Evolutionary conservation across 1,140 invertebrate genomes (phyloP).

Genomic region (Antheraea pernyi): DNA sequence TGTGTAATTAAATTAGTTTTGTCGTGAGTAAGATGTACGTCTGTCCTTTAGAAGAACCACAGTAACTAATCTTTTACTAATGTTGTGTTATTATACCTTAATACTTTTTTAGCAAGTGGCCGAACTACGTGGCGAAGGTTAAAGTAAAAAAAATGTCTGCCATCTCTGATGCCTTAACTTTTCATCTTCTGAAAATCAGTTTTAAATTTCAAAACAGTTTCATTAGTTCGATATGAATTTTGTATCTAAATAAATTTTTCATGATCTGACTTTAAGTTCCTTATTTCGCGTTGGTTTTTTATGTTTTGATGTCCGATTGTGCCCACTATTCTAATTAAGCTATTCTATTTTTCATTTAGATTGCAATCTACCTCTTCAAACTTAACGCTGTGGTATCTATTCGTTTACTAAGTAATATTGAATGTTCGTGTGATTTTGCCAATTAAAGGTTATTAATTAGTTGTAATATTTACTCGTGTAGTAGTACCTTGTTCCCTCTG

Average conservation of each 20-base stretch:
- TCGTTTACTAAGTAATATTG: constrained; percentile 16
- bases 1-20: constrained; percentile 25
- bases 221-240: no score
- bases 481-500: constrained; percentile 32
- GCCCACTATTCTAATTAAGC: not conserved
- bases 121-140: no score
- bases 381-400: constrained; percentile 25
- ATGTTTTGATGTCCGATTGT: not conserved
- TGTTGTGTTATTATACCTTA: not conserved
- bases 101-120: not conserved
- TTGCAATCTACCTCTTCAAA: constrained; percentile 12
- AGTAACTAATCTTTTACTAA: constrained; percentile 14
- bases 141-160: no score
- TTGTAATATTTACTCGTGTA: constrained; percentile 20
- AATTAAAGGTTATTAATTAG: constrained; percentile 35
- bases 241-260: no score
- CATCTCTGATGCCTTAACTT: no score
- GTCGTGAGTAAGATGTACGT: constrained; percentile 14
- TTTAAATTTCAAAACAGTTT: no score
- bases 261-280: no score
- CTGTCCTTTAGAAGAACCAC: constrained; percentile 23
- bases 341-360: not conserved
- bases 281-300: not conserved
- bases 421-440: constrained; percentile 34
- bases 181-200: no score